These are phyloP conservation scores for Pyrocephalus nanus DNA, from an alignment of 2,797 vertebrate species.

Conservation along the genomic window DNA sequence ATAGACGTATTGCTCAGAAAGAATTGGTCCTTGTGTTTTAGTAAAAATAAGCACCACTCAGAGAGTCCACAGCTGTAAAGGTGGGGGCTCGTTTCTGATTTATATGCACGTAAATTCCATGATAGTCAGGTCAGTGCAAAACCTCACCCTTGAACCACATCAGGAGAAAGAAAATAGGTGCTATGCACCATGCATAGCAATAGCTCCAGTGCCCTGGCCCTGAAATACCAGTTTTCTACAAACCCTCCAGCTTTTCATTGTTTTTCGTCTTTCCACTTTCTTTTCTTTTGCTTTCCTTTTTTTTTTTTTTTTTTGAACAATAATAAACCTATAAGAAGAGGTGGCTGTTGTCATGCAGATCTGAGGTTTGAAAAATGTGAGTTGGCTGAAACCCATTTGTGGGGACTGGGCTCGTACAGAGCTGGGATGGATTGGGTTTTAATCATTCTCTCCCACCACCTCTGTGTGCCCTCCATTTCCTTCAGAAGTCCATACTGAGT, in stretches of 20 bases:
- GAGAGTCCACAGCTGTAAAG: background rate
- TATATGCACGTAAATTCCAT: background rate
- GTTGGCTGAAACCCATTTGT: background rate
- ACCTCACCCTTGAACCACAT: background rate
- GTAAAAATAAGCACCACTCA: background rate
- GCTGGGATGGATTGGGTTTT: background rate
- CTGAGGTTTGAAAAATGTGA: background rate
- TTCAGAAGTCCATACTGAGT: background rate
- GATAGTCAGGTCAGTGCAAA: background rate
- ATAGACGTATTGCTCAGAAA: background rate
- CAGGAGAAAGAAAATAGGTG: background rate
- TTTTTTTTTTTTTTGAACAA: background rate
- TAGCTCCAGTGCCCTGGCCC: background rate
- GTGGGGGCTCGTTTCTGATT: background rate
- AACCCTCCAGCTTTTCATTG: background rate
- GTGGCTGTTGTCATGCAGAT: background rate
- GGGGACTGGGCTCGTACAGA: background rate
- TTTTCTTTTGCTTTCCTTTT: background rate
- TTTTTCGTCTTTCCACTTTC: background rate
- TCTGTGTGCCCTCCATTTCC: background rate
- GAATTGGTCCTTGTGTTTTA: background rate
- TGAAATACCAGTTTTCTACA: background rate
- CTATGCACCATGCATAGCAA: rapidly evolving
- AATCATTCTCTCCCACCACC: background rate
- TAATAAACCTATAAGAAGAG: background rate